phyloP scores from a whole-genome alignment of 2,888 invertebrate genomes.

The Eulithis prunata region DNA sequence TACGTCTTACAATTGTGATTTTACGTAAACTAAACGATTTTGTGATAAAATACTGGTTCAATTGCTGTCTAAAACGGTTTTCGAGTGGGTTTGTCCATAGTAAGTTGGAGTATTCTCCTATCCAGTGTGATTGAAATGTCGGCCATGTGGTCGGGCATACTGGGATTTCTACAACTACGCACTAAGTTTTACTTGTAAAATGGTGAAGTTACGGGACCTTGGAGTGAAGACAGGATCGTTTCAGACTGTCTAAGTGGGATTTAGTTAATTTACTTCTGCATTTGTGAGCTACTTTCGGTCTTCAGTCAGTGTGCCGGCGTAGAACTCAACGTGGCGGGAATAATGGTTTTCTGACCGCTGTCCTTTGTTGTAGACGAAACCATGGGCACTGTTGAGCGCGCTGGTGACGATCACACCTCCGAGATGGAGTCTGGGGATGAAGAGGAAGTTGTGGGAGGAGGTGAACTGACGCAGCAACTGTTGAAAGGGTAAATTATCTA shows the following conservation, averaged over 20 bases:
- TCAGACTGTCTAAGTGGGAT: conserved; percentile 36
- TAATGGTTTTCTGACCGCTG: conserved; percentile 42
- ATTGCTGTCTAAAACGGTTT: conserved; percentile 37
- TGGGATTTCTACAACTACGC: conserved; percentile 74
- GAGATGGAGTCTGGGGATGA: conserved; percentile 88
- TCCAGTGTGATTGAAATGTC: conserved; percentile 44
- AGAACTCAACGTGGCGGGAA: conserved; percentile 76
- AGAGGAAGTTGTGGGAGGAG: conserved; percentile 83
- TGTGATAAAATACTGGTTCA: conserved; percentile 41
- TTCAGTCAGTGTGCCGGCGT: conserved; percentile 51
- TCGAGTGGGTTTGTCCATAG: conserved; percentile 36
- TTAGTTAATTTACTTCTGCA: conserved; percentile 31
- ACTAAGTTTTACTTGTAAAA: conserved; percentile 68
- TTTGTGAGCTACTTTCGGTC: conserved; percentile 41
- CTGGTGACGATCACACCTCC: conserved; percentile 86
- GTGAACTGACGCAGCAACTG: conserved; percentile 74
- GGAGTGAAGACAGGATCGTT: conserved; percentile 27
- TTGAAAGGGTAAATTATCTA: conserved; percentile 68
- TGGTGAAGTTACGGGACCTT: conserved; percentile 39
- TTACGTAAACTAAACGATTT: conserved; percentile 48
- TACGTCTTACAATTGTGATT: conserved; percentile 64
- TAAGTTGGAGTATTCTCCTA: conserved; percentile 44
- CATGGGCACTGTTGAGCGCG: conserved; percentile 88
- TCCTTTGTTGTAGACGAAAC: conserved; percentile 68
- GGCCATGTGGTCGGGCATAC: conserved; percentile 78